Base-by-base conservation (phyloP, 2,113 vertebrate species). In the Lepisosteus osseus region DNA sequence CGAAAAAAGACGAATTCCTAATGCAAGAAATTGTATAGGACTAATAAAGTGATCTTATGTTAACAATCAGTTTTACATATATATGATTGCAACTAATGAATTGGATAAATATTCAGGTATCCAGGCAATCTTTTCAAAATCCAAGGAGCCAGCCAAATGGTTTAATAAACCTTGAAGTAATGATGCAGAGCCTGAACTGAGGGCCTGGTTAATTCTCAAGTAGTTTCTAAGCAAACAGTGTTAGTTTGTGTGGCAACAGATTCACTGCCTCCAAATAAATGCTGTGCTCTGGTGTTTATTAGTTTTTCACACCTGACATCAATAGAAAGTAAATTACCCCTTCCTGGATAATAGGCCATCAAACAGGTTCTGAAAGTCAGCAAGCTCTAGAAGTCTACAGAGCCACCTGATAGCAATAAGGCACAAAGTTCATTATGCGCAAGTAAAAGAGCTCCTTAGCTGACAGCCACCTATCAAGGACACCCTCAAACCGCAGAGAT, bases 341-440 rank as follows among this genome's bases (percentile, higher is more conserved):
- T 51, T 68, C 12, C 6, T 11, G 8, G 65, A 66, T 71, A 12
- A 66, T 61, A 72, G 56, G 61, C 11, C 45, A 63, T 61, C 68
- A 29, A 29, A 29, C 29, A 29, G 29, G 29, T 29, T 29, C 29
- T 29, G 29, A 29, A 29, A 29, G 29, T 29, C 29, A 29, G 29
- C 29, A 29, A 2, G 15, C 15, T 29, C 29, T 29, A 29, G 29
- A 29, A 29, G 29, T 29, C 29, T 29, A 29, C 1, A 29, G 29
- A 29, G 29, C 29, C 29, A 29, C 29, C 29, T 29, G 29, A 29
- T 29, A 29, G 29, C 29, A 29, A 29, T 29, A 29, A 65, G 70
- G 55, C 73, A 76, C 75, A 79, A 82, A 79, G 73, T 79, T 76
- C 82, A 80, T 78, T 83, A 80, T 77, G 70, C 70, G 57, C 71